Base-by-base conservation (phyloP, 1,140 invertebrate genomes). In the Galendromus occidentalis region DNA sequence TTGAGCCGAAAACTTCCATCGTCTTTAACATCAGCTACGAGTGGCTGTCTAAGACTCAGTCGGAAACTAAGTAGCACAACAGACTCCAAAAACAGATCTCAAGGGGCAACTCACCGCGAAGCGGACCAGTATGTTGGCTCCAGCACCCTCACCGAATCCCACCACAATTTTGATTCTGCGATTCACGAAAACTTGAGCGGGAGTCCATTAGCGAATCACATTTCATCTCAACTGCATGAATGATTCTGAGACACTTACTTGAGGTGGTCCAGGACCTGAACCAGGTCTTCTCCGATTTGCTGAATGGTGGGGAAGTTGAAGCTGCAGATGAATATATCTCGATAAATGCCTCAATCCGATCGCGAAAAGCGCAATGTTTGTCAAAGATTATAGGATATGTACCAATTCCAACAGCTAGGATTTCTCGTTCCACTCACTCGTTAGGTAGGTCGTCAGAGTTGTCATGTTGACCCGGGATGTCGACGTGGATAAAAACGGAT, bases 391-490 rank as follows among this genome's bases (percentile, higher is more conserved):
- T n/a, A n/a, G n/a, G n/a, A n/a, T n/a, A n/a, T n/a, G n/a, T n/a
- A n/a, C n/a, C n/a, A n/a, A n/a, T n/a, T n/a, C n/a, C n/a, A n/a
- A n/a, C n/a, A n/a, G n/a, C n/a, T n/a, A n/a, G n/a, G n/a, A n/a
- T n/a, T n/a, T n/a, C n/a, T n/a, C n/a, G 6, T 45, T 44, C 30
- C 44, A 80, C 76, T 80, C 75, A 84, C 82, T 79, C 81, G 42
- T 83, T 81, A n/a, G 81, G 71, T 55, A 86, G 77, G 69, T 84
- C 80, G 6, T 79, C 76, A 20, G 84, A 83, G 70, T 85, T 84
- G 73, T 89, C 86, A 69, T 87, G 86, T 73, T 91, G 88, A 0
- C 88, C 88, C 0, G 88, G 88, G 7, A 90, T 81, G 75, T 90
- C 87, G 9, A 91, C 82, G 73, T 91, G 86, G 65, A 92, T 85